These are phyloP conservation scores for Gadopsis bispinosus DNA, from an alignment of 2,797 vertebrate species.

Conservation along the genomic window DNA sequence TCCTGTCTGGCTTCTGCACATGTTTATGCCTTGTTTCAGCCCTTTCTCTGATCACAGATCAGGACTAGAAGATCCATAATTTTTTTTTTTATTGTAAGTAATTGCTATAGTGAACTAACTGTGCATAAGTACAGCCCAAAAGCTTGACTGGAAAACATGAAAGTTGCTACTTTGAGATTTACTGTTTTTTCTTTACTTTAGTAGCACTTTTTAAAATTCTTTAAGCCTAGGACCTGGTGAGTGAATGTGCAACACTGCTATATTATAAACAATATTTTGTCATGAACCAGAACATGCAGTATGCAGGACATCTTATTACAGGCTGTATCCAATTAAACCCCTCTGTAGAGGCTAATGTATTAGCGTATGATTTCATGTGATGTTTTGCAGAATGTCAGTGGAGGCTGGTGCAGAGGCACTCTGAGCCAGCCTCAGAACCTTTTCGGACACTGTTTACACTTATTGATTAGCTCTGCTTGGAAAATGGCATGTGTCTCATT, in stretches of 20 bases:
- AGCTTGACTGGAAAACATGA: not conserved
- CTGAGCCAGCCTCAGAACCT: not conserved
- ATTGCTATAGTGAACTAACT: not conserved
- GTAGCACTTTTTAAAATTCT: too few relatives aligned
- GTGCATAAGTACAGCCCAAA: not conserved
- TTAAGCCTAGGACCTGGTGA: too few relatives aligned
- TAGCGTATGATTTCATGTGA: not conserved
- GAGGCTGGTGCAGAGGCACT: not conserved
- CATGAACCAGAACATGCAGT: not conserved
- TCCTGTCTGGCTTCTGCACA: not conserved
- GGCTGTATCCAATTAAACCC: not conserved
- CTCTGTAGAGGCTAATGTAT: not conserved
- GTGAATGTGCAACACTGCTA: not conserved
- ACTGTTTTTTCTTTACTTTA: too few relatives aligned
- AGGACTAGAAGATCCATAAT: not conserved
- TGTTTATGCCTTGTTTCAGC: not conserved
- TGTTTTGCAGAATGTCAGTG: not conserved
- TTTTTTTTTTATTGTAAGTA: not conserved
- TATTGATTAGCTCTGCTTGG: constrained; percentile 35
- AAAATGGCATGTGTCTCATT: not conserved
- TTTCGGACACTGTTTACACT: not conserved
- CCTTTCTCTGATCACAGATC: not conserved
- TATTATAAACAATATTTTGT: not conserved
- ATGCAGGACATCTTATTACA: too few relatives aligned
- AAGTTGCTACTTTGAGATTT: not conserved